phyloP scores from a whole-genome alignment of 2,797 vertebrate species.

The Todus mexicanus region DNA sequence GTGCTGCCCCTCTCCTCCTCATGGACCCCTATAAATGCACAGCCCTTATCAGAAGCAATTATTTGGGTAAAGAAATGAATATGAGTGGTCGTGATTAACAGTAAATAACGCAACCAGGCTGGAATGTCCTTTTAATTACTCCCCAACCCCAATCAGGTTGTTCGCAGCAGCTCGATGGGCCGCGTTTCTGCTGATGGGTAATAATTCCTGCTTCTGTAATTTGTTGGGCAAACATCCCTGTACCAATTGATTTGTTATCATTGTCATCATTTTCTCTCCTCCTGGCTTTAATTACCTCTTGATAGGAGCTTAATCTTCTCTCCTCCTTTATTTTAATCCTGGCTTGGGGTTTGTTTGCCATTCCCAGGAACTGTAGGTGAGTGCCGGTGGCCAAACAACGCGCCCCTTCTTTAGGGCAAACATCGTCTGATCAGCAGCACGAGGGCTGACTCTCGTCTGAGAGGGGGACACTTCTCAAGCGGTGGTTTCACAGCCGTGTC shows the following conservation, averaged over 20 bases:
- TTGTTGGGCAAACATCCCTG: slow-evolving; percentile 59
- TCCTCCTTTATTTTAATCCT: background rate
- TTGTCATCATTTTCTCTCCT: slow-evolving; percentile 8
- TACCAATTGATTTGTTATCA: background rate
- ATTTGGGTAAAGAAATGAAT: slow-evolving; percentile 45
- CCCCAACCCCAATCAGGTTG: background rate
- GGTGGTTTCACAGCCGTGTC: background rate
- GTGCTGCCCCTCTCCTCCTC: background rate
- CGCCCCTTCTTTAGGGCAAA: background rate
- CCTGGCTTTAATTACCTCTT: slow-evolving; percentile 41
- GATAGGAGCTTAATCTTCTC: slow-evolving; percentile 26
- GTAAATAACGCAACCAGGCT: slow-evolving; percentile 9
- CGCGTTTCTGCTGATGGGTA: slow-evolving; percentile 21
- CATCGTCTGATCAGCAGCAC: background rate
- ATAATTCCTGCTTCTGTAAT: slow-evolving; percentile 25
- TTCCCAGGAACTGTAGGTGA: background rate
- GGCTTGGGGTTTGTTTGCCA: background rate
- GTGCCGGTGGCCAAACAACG: rapidly evolving
- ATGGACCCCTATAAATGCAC: slow-evolving; percentile 35
- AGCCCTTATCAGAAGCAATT: slow-evolving; percentile 59
- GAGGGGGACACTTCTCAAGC: background rate
- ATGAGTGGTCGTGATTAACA: slow-evolving; percentile 3
- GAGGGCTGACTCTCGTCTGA: background rate
- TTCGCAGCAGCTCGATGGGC: background rate
- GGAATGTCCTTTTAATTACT: slow-evolving; percentile 58